Percentiles rank a stretch among this genome's conserved stretches.
These are phyloP conservation scores for Morinoia aosen DNA, from an alignment of 2,888 invertebrate species.

Conservation along the genomic window DNA sequence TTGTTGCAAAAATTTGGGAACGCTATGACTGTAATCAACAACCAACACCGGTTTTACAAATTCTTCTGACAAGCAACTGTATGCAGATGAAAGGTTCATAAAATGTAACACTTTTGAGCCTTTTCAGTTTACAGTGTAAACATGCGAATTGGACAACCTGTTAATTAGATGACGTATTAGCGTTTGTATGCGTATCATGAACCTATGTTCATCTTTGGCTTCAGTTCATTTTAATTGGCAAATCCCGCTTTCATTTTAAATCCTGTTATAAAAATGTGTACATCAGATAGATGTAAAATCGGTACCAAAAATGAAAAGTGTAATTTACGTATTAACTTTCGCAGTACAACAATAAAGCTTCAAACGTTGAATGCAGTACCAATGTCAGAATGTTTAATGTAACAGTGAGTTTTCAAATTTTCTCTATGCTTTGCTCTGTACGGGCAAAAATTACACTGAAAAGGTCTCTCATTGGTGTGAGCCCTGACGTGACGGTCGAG, in stretches of 20 bases:
- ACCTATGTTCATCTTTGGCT: too few species aligned
- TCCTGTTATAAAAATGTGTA: neutral
- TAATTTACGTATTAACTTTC: neutral
- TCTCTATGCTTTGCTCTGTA: constrained; percentile 36
- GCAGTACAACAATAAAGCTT: neutral
- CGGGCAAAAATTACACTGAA: constrained; percentile 40
- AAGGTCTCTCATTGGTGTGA: constrained; percentile 44
- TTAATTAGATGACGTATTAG: too few species aligned
- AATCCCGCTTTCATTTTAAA: neutral
- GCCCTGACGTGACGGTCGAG: constrained; percentile 22
- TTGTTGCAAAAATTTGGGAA: too few species aligned
- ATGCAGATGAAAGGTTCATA: too few species aligned
- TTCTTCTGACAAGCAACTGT: too few species aligned
- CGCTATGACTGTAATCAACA: too few species aligned
- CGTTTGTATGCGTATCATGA: too few species aligned
- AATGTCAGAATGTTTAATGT: constrained; percentile 18
- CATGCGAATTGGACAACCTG: too few species aligned
- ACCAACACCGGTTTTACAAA: too few species aligned
- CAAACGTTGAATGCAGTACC: neutral
- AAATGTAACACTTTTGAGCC: too few species aligned
- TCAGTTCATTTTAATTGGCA: neutral
- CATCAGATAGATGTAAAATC: neutral
- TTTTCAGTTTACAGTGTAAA: too few species aligned
- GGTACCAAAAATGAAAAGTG: neutral
- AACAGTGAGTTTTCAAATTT: constrained; percentile 38